Conservation (phyloP, 2,113 vertebrate species). For the Rhabdornis inornatus region DNA sequence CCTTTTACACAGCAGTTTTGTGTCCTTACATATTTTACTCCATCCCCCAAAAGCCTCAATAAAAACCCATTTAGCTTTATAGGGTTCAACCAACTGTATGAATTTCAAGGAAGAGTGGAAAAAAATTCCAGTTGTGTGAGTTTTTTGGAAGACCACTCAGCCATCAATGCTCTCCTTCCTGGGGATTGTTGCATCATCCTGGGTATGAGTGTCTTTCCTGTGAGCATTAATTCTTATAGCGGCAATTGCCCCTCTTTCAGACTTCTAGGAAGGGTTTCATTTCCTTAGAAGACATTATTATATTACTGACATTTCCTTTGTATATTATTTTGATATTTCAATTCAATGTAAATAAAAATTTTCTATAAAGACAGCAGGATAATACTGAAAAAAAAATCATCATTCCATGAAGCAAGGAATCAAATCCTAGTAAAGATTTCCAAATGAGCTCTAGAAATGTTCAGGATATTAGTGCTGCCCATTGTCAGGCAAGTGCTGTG, state of each 20-base stretch:
- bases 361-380: background rate
- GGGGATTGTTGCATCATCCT: background rate
- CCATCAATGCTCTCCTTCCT: background rate
- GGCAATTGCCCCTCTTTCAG: rapidly evolving
- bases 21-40: background rate
- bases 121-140: background rate
- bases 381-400: background rate
- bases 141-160: background rate
- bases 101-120: background rate
- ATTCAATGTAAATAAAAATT: background rate
- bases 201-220: background rate
- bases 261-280: background rate
- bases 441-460: background rate
- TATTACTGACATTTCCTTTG: background rate
- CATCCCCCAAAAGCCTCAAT: background rate
- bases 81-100: background rate
- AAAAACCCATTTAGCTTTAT: background rate
- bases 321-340: background rate
- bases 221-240: background rate
- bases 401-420: background rate
- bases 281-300: background rate
- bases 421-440: background rate
- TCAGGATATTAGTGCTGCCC: background rate
- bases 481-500: background rate
- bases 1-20: background rate